Base-by-base conservation (phyloP, 1,140 invertebrate species). In the Sesamia nonagrioides region DNA sequence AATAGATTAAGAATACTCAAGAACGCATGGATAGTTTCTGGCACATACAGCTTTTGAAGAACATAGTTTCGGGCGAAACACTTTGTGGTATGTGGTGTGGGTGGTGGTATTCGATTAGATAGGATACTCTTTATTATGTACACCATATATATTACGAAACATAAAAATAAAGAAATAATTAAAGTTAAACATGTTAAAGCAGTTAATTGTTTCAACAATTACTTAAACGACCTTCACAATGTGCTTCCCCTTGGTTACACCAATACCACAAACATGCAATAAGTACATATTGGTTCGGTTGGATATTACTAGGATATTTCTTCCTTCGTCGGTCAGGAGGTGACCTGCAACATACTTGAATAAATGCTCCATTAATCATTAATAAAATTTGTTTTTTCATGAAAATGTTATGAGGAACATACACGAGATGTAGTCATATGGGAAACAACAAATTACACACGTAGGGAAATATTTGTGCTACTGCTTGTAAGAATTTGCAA, bases 341-440 rank as follows among this genome's bases (percentile, higher is more conserved):
- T 83, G 84, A 90, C 89, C 89, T 92, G 90, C 83, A 92, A 92
- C 89, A 92, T 83, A 90, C 81, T 89, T 80, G 4, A 50, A 69
- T 69, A 79, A 60, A 71, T 48, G 58, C n/a, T 50, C 48, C 48
- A 40, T 77, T 68, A 77, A 66, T 76, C 9, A 66, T 76, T 63
- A 63, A 50, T 58, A 27, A 60, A 21, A 35, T 56, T n/a, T 56
- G 27, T 54, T 42, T 15, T 63, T 35, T 18, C 6, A 54, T 71
- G 45, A 52, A 35, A 54, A 35, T 52, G 48, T 17, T 17, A 37
- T 37, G 54, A 58, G 13, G 27, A 42, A n/a, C 42, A 40, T 48
- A 35, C 27, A 73, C 50, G 54, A 35, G n/a, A 54, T 73, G 54
- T n/a, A 18, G 13, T 56, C 18, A 73, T n/a, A 35, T 71, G 45